phyloP scores from a whole-genome alignment of 2,797 vertebrate species.

The Poeciliopsis infans region DNA sequence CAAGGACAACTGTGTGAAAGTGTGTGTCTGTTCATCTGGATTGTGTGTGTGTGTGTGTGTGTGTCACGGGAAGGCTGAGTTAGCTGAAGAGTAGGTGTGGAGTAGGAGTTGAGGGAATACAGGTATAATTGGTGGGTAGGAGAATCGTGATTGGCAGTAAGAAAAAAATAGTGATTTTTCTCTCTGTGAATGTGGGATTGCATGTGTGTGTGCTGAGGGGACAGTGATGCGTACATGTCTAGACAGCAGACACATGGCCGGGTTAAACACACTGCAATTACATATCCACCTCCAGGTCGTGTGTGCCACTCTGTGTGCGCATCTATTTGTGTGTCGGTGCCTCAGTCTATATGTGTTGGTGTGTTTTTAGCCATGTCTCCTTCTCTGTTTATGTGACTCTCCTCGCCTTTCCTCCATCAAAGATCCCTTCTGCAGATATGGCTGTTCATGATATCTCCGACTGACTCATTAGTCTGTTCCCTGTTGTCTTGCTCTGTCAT shows the following conservation, averaged over 20 bases:
- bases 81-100: constrained; percentile 44
- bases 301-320: constrained; percentile 53
- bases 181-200: constrained; percentile 18
- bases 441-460: constrained; percentile 78
- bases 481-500: constrained; percentile 72
- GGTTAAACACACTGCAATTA: constrained; percentile 82
- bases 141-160: constrained; percentile 49
- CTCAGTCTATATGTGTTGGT: constrained; percentile 27
- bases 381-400: constrained; percentile 22
- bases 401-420: constrained; percentile 37
- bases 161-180: constrained; percentile 30
- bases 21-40: constrained; percentile 28
- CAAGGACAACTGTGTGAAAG: not conserved
- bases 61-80: not conserved
- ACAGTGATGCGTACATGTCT: constrained; percentile 72
- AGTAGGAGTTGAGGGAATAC: constrained; percentile 45
- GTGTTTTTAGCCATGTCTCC: constrained; percentile 20
- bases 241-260: constrained; percentile 78
- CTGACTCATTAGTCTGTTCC: constrained; percentile 71
- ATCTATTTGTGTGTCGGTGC: constrained; percentile 39
- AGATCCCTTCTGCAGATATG: constrained; percentile 73
- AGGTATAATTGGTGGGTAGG: constrained; percentile 50
- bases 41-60: constrained; percentile 10
- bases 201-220: constrained; percentile 40
- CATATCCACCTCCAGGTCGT: constrained; percentile 74